These are phyloP conservation scores for Eristalinus sepulchralis DNA, from an alignment of 2,888 invertebrate genomes.

Conservation along the genomic window DNA sequence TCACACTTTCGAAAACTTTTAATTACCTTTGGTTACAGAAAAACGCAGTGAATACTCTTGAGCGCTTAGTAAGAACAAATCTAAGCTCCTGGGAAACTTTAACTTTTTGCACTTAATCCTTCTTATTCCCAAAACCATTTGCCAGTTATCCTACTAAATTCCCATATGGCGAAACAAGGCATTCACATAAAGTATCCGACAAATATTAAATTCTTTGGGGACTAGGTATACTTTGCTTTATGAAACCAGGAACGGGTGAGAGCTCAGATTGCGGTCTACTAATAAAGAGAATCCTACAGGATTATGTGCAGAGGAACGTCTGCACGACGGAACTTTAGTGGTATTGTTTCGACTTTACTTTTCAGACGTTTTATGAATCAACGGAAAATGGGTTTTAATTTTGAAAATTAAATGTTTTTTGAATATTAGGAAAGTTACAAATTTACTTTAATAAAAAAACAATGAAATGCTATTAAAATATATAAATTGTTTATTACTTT, in stretches of 20 bases:
- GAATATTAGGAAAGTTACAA: no score
- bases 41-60: not conserved
- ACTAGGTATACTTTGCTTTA: not conserved
- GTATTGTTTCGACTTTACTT: no score
- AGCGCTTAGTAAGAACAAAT: not conserved
- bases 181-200: not conserved
- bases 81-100: not conserved
- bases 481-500: no score
- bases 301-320: not conserved
- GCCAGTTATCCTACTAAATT: not conserved
- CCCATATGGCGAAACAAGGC: not conserved
- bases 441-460: no score
- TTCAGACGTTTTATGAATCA: no score
- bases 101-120: not conserved
- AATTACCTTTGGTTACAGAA: not conserved
- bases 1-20: not conserved
- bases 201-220: not conserved
- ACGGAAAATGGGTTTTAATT: no score
- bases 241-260: slow-evolving; percentile 3
- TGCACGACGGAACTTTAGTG: not conserved
- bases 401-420: no score
- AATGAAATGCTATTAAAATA: no score
- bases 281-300: slow-evolving; percentile 24
- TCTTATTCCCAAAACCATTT: not conserved
- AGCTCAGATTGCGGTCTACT: not conserved